These are phyloP conservation scores for Oithona nana DNA, from an alignment of 2,888 invertebrate species.

Conservation along the genomic window DNA sequence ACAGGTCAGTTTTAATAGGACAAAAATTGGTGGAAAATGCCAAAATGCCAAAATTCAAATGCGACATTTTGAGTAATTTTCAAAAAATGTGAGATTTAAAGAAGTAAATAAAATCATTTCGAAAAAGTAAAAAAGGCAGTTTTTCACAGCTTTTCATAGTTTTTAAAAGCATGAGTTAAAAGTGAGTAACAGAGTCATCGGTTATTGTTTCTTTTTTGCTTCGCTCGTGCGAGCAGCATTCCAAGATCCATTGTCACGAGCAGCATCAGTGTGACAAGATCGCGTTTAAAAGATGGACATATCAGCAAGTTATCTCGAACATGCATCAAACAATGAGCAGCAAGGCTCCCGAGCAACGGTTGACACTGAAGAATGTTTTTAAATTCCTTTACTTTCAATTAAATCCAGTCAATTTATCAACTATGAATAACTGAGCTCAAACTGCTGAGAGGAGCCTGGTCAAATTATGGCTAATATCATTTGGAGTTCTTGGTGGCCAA, in stretches of 20 bases:
- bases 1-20: no score
- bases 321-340: background rate
- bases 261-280: background rate
- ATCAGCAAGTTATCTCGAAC: background rate
- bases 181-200: no score
- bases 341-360: background rate
- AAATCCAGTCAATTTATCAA: background rate
- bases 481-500: background rate
- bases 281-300: background rate
- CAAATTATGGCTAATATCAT: background rate
- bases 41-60: no score
- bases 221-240: background rate
- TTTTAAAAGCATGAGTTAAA: no score
- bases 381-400: background rate
- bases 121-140: no score
- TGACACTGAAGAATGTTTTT: no score
- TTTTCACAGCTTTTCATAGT: no score
- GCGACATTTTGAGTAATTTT: no score
- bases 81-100: no score
- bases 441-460: background rate
- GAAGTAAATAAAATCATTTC: no score
- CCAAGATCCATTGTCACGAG: background rate
- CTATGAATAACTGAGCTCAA: background rate
- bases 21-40: no score
- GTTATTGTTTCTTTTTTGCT: no score